Base-by-base conservation (phyloP, 2,113 vertebrate genomes). In the Amphilophus citrinellus region DNA sequence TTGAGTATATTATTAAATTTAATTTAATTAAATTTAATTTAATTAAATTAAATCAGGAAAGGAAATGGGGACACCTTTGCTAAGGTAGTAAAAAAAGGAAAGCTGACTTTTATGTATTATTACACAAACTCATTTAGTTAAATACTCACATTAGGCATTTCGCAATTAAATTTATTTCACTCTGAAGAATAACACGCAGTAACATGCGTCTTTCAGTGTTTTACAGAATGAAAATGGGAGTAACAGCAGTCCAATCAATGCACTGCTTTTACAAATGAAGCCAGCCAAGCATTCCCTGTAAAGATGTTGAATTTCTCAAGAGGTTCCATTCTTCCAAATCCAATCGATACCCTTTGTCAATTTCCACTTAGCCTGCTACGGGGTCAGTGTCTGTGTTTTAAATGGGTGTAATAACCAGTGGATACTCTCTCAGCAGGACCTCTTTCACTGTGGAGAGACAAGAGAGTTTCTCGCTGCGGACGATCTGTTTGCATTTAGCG, bases 331-430 rank as follows among this genome's bases (percentile, higher is more conserved):
- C 84, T 79, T 61, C 57, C 59, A 53, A 77, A 73, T 85, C 65
- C 77, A 84, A 80, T 90, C 86, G 18, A 91, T 88, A 85, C 8
- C 57, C 56, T 90, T 89, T 91, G 88, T 88, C 82, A 85, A 47
- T 66, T 83, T 88, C 83, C 79, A 89, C 73, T 85, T 85, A 73
- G 15, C 75, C 22, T 2, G 61, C 87, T 61, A 39, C 18, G 35
- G 76, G 76, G 44, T 88, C 81, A 77, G 76, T 76, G 80, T 78
- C 47, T 76, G 60, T 61, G 82, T 88, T 85, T 88, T 60, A 79
- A 91, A 88, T 82, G 76, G 71, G 39, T 77, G 59, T 68, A 87
- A 82, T 84, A 86, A 84, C 76, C 81, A 47, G 20, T 65, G 75
- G 37, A 76, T 60, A 86, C 73, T 57, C 82, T 60, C 68, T 76